phyloP scores from a whole-genome alignment of 53 echinoderm and acorn worm genomes.

The Astropecten irregularis region DNA sequence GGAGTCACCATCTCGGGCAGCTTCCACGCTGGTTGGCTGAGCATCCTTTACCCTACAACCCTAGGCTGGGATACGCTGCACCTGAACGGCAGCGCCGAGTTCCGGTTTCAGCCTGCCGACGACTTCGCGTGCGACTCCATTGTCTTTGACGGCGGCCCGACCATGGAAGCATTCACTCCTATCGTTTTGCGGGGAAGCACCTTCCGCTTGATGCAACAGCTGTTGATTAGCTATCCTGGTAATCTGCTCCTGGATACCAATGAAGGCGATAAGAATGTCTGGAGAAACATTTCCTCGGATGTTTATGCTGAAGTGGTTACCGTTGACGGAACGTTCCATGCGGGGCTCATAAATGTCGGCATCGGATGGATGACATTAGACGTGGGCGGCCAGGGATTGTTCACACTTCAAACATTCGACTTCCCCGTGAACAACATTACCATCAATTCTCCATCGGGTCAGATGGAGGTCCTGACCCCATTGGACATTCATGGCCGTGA shows the following conservation, averaged over 20 bases:
- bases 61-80: constrained; percentile 59
- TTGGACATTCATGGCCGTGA: constrained; percentile 63
- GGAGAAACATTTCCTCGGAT: constrained; percentile 52
- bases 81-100: constrained; percentile 52
- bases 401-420: constrained; percentile 53
- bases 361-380: constrained; percentile 57
- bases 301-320: constrained; percentile 41
- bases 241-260: constrained; percentile 55
- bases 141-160: constrained; percentile 24
- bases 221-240: constrained; percentile 47
- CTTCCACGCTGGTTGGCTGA: constrained; percentile 57
- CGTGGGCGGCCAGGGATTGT: constrained; percentile 59
- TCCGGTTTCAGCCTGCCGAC: constrained; percentile 49
- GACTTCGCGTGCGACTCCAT: constrained; percentile 71
- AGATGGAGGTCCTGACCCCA: constrained; percentile 65
- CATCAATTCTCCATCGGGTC: constrained; percentile 35
- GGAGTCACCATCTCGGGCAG: constrained; percentile 46
- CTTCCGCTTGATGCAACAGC: background rate
- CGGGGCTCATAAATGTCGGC: constrained; percentile 55
- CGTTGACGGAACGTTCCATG: constrained; percentile 66
- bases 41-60: constrained; percentile 38
- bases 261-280: constrained; percentile 19
- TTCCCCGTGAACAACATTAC: constrained; percentile 52
- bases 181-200: constrained; percentile 57
- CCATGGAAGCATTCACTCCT: constrained; percentile 57